Base-by-base conservation (phyloP, 2,797 vertebrate species). In the Myotis planiceps region DNA sequence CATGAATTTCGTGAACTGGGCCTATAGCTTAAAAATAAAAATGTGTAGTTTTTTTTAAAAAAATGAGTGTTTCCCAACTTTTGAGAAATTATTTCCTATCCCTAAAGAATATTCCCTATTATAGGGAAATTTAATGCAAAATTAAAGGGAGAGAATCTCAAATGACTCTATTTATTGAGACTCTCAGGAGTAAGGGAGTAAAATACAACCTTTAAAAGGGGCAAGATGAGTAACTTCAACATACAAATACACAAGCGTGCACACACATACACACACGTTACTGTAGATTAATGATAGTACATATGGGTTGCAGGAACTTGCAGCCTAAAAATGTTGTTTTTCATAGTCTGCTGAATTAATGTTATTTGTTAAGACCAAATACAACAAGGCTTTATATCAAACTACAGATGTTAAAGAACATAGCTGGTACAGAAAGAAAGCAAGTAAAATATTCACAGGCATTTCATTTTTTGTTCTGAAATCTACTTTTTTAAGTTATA, bases 401-500 rank as follows among this genome's bases (percentile, higher is more conserved):
- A 95, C 42, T 82, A 2, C 19, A 82, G 32, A 42, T 86, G 42
- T 95, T 96, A 94, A 95, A 92, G 92, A 96, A 72, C 75, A 32
- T 88, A 92, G 14, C 85, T 90, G 68, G 39, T 72, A 65, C 14
- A 94, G 55, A 96, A 78, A 89, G 92, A 88, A 74, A 63, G 8
- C 51, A 91, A 92, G 53, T 90, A 95, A 96, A 96, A 96, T 94
- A 45, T 93, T 97, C 34, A 29, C 75, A 93, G 75, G 86, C 88
- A 69, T 90, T 88, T 97, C 23, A 32, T 55, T 53, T 81, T 69
- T 1, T 74, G 68, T 95, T 97, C 93, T 0, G 58, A 97, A 95
- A 68, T 88, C 5, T 76, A 25, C 42, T 74, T 83, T 85, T 92
- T 79, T 51, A 92, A 93, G 60, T 93, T 78, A 65, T 3, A 49